Conservation (phyloP, 2,113 vertebrate species). For the Sinocyclocheilus anshuiensis region DNA sequence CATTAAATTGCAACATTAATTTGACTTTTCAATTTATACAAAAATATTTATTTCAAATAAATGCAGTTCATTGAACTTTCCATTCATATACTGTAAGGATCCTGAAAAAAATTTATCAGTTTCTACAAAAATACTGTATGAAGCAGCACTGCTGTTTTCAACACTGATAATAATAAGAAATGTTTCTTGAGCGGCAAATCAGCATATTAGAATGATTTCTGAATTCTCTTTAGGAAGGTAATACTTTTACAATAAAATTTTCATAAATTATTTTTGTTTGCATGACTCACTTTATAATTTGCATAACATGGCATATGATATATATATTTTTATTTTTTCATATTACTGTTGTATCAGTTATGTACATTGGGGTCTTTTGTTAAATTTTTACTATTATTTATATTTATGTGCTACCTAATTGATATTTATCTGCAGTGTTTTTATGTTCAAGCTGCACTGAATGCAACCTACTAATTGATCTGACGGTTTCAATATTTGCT, state of each 20-base stretch:
- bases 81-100: too few species aligned
- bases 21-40: too few species aligned
- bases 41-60: too few species aligned
- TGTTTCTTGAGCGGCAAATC: too few species aligned
- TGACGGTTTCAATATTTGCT: neutral
- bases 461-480: neutral
- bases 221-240: neutral
- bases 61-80: too few species aligned
- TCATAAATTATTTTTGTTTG: neutral
- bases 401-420: neutral
- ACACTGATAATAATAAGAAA: too few species aligned
- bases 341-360: neutral
- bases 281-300: neutral
- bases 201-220: too few species aligned
- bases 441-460: neutral
- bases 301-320: neutral
- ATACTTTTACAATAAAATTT: neutral
- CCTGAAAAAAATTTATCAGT: too few species aligned
- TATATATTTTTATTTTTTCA: neutral
- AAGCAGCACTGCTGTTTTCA: too few species aligned
- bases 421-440: neutral
- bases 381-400: neutral
- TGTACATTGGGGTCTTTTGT: neutral
- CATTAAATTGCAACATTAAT: too few species aligned
- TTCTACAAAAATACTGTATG: too few species aligned